Base-by-base conservation (phyloP, 2,113 vertebrate genomes). In the Argyrosomus japonicus region DNA sequence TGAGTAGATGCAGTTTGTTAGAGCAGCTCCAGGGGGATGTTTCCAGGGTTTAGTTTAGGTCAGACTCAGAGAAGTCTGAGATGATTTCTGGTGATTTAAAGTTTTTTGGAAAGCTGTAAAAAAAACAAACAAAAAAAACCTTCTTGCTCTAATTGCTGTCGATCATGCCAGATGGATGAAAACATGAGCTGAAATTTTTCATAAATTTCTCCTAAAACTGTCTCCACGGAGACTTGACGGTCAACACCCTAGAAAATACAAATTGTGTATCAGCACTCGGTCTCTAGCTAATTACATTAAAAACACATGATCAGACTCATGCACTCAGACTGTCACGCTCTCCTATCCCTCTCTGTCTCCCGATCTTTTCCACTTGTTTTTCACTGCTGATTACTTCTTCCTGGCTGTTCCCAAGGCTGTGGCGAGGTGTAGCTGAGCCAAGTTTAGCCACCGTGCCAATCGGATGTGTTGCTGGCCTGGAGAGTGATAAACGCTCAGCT, bases 401-500 rank as follows among this genome's bases (percentile, higher is more conserved):
- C 71, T 3, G 27, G 43, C 77, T 73, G 67, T 71, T 85, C 45
- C 70, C 2, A 12, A 64, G 27, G 73, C 78, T 11, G 51, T 21
- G 58, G 48, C 6, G 17, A 21, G 63, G 54, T 29, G 74, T 4
- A 47, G 40, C 21, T 0, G 19, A 68, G 87, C 90, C 87, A 88
- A 68, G 51, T 63, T 81, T 76, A 51, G 70, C 77, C 83, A 27
- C 61, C 21, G 36, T 65, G 86, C 83, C 74, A 84, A 75, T 79
- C 65, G 32, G 77, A 86, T 23, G 69, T 75, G 83, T 82, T n/a
- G 69, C 65, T 72, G 72, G 69, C 83, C 67, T 18, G 77, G 29
- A 82, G 58, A 81, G 91, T 75, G 90, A 90, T 86, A 87, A 89
- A 87, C 4, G 65, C 77, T 89, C 83, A 81, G 83, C 87, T 86